Conservation (phyloP, 2,888 invertebrate species). For the Drosophila pseudotakahashii region DNA sequence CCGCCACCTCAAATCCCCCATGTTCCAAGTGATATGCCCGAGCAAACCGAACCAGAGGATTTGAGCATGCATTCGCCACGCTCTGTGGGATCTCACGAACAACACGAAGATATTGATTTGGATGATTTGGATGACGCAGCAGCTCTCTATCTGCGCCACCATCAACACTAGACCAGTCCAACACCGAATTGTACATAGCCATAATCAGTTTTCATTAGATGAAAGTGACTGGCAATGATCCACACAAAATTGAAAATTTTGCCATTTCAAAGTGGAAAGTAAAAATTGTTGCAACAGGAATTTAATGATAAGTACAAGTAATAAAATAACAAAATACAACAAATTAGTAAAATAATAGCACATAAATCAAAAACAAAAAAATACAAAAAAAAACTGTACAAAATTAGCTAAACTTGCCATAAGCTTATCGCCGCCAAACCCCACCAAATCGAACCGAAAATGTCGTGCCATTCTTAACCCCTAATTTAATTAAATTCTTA, state of each 20-base stretch:
- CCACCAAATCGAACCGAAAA: conserved; percentile 53
- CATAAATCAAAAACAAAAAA: conserved; percentile 57
- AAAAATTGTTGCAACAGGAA: conserved; percentile 69
- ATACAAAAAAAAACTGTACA: conserved; percentile 64
- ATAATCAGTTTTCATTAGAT: conserved; percentile 64
- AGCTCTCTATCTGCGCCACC: conserved; percentile 85
- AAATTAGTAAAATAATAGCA: conserved; percentile 56
- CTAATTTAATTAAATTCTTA: conserved; percentile 47
- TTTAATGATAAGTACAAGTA: conserved; percentile 77
- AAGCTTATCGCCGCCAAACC: conserved; percentile 40
- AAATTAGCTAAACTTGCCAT: conserved; percentile 52
- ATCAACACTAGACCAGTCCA: conserved; percentile 57
- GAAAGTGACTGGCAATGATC: conserved; percentile 46
- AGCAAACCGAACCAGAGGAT: conserved; percentile 96
- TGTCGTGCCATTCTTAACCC: conserved; percentile 72
- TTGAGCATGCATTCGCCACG: conserved; percentile 88
- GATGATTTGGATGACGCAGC: conserved; percentile 86
- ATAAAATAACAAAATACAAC: conserved; percentile 18
- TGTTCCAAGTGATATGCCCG: conserved; percentile 86
- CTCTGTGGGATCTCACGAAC: conserved; percentile 74
- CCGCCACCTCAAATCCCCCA: conserved; percentile 84
- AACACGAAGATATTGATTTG: conserved; percentile 85
- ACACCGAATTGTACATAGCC: conserved; percentile 60
- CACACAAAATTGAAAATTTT: conserved; percentile 60
- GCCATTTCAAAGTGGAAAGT: conserved; percentile 27